Conservation (phyloP, 2,888 invertebrate species). For the Panopea generosa region DNA sequence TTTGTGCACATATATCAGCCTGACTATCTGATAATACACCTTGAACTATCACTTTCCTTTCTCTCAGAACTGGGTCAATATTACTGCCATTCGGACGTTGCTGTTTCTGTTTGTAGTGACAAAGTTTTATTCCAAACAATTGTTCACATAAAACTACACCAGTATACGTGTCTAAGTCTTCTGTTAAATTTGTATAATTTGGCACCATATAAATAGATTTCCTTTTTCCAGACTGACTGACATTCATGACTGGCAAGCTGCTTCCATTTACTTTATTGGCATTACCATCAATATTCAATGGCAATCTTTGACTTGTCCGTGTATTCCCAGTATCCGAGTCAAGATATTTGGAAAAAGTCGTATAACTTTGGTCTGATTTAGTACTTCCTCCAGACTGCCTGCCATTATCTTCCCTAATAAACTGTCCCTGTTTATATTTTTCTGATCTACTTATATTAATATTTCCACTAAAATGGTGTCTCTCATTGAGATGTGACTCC, state of each 20-base stretch:
- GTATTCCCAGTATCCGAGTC: conserved; percentile 31
- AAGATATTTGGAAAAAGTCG: conserved; percentile 35
- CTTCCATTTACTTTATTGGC: conserved; percentile 1
- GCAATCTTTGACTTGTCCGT: conserved; percentile 45
- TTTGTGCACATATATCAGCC: conserved; percentile 70
- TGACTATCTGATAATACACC: conserved; percentile 70
- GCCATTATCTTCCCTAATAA: conserved; percentile 29
- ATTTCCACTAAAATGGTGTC: conserved; percentile 8
- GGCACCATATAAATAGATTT: conserved; percentile 59
- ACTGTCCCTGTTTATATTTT: neutral
- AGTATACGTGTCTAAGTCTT: conserved; percentile 20
- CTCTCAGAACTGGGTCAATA: conserved; percentile 62
- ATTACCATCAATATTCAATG: conserved; percentile 12
- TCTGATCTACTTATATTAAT: neutral
- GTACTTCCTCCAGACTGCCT: conserved; percentile 38
- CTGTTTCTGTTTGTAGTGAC: conserved; percentile 72
- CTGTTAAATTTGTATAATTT: conserved; percentile 37
- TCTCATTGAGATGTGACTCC: conserved; percentile 9
- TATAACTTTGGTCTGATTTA: conserved; percentile 47
- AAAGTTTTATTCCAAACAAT: conserved; percentile 76
- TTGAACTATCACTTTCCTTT: conserved; percentile 77
- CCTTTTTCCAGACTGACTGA: conserved; percentile 55
- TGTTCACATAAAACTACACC: conserved; percentile 75
- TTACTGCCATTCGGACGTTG: conserved; percentile 61
- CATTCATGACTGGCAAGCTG: conserved; percentile 4